These are phyloP conservation scores for Isichthys henryi DNA, from an alignment of 2,113 vertebrate species.

Conservation along the genomic window DNA sequence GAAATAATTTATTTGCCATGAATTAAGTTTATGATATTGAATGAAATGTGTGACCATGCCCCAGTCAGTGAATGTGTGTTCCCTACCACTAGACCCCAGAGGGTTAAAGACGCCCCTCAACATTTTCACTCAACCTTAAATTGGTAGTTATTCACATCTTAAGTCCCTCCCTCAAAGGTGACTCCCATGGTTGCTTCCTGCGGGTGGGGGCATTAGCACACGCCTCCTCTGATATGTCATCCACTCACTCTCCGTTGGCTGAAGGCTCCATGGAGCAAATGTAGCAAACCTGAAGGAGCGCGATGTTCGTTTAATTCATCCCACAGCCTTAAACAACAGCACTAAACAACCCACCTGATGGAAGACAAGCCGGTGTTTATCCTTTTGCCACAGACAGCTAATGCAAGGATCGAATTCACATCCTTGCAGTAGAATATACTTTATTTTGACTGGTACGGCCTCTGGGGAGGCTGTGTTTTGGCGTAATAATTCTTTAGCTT, in stretches of 20 bases:
- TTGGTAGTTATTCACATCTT: background rate
- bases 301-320: background rate
- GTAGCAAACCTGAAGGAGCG: background rate
- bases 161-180: background rate
- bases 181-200: background rate
- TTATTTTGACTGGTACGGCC: background rate
- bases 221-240: background rate
- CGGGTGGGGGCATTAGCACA: background rate
- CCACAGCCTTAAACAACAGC: background rate
- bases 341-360: background rate
- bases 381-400: background rate
- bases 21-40: no score
- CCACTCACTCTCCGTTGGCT: background rate
- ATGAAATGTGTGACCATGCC: no score
- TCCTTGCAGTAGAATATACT: background rate
- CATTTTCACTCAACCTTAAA: background rate
- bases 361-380: background rate
- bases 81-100: no score
- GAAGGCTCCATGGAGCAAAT: background rate
- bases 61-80: no score
- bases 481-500: background rate
- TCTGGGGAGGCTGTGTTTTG: background rate
- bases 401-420: background rate
- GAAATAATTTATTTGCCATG: no score
- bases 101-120: background rate